These are phyloP conservation scores for Leptopilina syphax DNA, from an alignment of 2,888 invertebrate genomes.

Conservation along the genomic window DNA sequence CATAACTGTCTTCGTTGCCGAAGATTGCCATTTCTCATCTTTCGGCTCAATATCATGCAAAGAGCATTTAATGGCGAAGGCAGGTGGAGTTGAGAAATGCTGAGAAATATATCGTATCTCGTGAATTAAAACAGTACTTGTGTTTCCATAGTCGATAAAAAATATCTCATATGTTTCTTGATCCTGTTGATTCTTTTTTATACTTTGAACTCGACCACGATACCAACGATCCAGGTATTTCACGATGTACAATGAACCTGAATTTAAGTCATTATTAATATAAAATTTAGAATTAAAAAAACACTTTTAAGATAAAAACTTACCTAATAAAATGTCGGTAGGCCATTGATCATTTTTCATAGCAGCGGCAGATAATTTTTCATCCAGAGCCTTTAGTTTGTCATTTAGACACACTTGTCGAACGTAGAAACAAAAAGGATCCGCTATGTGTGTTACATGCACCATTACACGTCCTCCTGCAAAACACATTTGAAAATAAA, in stretches of 20 bases:
- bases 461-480: conserved; percentile 51
- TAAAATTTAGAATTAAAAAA: background rate
- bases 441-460: conserved; percentile 79
- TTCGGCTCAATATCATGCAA: conserved; percentile 80
- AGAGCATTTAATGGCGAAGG: conserved; percentile 81
- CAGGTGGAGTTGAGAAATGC: conserved; percentile 67
- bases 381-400: conserved; percentile 51
- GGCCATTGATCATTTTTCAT: conserved; percentile 53
- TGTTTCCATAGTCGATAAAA: conserved; percentile 83
- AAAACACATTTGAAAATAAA: background rate
- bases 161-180: conserved; percentile 78
- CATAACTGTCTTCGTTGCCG: conserved; percentile 79
- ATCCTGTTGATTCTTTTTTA: background rate
- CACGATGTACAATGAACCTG: conserved; percentile 83
- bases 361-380: conserved; percentile 55
- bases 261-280: conserved; percentile 45
- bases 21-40: conserved; percentile 77
- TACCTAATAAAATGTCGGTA: conserved; percentile 54
- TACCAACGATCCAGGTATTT: conserved; percentile 82
- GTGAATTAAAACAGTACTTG: conserved; percentile 64
- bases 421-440: conserved; percentile 82
- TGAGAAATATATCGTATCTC: conserved; percentile 74
- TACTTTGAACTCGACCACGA: conserved; percentile 79
- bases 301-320: conserved; percentile 14
- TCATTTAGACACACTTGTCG: conserved; percentile 67